Conservation (phyloP, 2,113 vertebrate genomes). For the Hydrochoerus hydrochaeris region DNA sequence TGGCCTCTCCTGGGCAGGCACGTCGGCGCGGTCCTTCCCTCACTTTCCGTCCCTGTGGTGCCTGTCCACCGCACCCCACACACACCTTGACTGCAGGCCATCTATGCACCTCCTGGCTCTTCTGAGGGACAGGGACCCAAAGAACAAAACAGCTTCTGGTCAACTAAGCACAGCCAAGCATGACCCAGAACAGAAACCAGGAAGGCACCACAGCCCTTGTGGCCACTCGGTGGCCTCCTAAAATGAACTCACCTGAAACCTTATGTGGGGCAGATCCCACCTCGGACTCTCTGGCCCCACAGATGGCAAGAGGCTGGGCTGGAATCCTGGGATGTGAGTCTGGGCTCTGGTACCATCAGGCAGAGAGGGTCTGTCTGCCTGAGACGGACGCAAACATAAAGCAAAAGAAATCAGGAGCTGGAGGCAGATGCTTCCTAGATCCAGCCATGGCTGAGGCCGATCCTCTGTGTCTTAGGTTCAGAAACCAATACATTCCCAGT, state of each 20-base stretch:
- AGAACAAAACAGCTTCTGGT: not conserved
- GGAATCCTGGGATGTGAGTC: not conserved
- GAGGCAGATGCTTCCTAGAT: not conserved
- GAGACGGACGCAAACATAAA: not conserved
- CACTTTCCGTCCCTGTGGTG: too few relatives aligned
- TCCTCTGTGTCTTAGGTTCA: not conserved
- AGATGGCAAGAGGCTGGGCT: rapidly evolving
- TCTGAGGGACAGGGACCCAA: not conserved
- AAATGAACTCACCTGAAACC: not conserved
- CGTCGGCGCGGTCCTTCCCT: not conserved
- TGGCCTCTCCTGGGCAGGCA: not conserved
- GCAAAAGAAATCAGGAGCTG: not conserved
- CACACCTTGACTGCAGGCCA: not conserved
- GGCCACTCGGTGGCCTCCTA: not conserved
- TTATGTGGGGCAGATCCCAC: not conserved
- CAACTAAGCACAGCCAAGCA: not conserved
- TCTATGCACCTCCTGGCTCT: not conserved
- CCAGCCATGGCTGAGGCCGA: not conserved
- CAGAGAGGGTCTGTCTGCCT: not conserved
- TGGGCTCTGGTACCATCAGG: not conserved
- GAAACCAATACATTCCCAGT: not conserved
- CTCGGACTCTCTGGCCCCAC: not conserved
- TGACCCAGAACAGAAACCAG: not conserved
- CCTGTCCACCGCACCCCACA: too few relatives aligned
- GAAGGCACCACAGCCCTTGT: rapidly evolving